Evolutionary conservation across 2,113 vertebrate species (phyloP).

Genomic region (Sus scrofa): DNA sequence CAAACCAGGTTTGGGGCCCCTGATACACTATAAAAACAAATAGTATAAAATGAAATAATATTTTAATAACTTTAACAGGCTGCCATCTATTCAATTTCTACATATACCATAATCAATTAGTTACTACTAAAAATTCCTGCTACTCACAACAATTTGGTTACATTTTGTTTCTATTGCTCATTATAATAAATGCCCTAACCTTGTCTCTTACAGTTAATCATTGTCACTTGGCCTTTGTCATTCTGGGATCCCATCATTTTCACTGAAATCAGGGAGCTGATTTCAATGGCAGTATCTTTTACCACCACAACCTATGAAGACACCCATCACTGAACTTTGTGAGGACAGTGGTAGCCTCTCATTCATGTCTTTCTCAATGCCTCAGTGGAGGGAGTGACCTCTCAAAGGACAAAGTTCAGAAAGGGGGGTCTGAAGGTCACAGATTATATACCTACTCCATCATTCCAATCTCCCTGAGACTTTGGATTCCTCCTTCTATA

Average conservation of each 20-base stretch:
- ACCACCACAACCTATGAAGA: not conserved
- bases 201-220: not conserved
- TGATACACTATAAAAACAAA: too few species aligned
- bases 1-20: not conserved
- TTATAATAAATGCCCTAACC: not conserved
- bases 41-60: slow-evolving; percentile 5
- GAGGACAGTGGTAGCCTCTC: not conserved
- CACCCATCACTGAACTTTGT: not conserved
- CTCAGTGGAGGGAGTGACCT: not conserved
- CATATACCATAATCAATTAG: not conserved
- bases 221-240: not conserved
- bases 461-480: not conserved
- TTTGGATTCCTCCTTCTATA: not conserved
- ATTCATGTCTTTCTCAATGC: not conserved
- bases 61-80: not conserved
- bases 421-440: not conserved
- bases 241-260: not conserved
- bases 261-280: not conserved
- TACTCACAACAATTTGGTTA: not conserved
- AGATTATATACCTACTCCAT: not conserved
- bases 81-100: not conserved
- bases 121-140: not conserved
- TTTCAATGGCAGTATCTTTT: not conserved
- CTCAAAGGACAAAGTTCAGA: not conserved
- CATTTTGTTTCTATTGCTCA: not conserved